These are phyloP conservation scores for Ichneumon xanthorius DNA, from an alignment of 2,888 invertebrate species.

Conservation along the genomic window DNA sequence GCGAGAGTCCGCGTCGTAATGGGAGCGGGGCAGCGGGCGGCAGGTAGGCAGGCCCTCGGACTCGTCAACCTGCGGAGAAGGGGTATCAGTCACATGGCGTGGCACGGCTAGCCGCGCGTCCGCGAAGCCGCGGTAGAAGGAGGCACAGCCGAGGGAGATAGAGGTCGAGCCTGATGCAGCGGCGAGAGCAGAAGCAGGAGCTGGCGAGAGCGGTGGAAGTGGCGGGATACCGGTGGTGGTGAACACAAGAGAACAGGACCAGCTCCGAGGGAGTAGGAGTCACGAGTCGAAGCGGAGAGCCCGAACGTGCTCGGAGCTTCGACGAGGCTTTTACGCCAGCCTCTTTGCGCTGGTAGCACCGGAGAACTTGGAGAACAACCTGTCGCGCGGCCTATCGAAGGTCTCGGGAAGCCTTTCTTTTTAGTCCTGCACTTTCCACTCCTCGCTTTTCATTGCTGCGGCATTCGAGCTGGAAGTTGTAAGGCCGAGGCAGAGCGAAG, in stretches of 20 bases:
- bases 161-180: conserved; percentile 65
- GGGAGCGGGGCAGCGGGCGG: conserved; percentile 84
- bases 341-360: conserved; percentile 62
- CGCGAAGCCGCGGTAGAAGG: conserved; percentile 66
- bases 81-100: conserved; percentile 85
- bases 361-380: conserved; percentile 54
- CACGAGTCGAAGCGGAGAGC: conserved; percentile 65
- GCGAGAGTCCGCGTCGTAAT: conserved; percentile 85
- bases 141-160: conserved; percentile 65
- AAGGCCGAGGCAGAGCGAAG: not conserved
- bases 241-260: conserved; percentile 64
- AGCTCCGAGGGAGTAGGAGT: conserved; percentile 63
- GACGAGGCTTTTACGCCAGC: conserved; percentile 66
- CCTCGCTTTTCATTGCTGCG: not conserved
- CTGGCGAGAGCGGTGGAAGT: conserved; percentile 70
- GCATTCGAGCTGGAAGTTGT: not conserved
- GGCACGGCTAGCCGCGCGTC: conserved; percentile 72
- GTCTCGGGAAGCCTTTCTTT: conserved; percentile 42
- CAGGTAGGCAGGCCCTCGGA: conserved; percentile 84
- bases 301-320: conserved; percentile 58
- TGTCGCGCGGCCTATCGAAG: conserved; percentile 63
- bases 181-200: conserved; percentile 54
- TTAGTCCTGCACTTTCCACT: conserved; percentile 10
- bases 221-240: conserved; percentile 69
- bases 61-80: conserved; percentile 82